Percentiles rank a stretch among this genome's conserved stretches.
phyloP scores from a whole-genome alignment of 1,140 invertebrate genomes.

The Panulirus ornatus region DNA sequence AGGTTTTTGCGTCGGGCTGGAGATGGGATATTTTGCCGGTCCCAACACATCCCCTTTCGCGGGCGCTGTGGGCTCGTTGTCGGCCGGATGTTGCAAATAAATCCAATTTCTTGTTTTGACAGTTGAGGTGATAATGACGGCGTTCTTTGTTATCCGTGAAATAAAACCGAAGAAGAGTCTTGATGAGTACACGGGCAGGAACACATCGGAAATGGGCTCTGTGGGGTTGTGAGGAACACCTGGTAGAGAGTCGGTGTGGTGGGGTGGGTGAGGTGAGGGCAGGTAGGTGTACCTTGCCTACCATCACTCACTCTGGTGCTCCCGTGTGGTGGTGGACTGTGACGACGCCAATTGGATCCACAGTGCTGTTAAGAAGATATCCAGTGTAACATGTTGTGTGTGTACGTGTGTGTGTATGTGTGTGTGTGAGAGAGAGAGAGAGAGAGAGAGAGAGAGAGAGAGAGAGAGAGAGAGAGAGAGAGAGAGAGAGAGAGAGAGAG shows the following conservation, averaged over 20 bases:
- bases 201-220: not conserved
- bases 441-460: not conserved
- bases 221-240: no score
- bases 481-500: not conserved
- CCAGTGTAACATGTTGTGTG: no score
- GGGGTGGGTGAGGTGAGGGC: no score
- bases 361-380: no score
- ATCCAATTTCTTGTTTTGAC: slow-evolving; percentile 50
- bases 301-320: no score
- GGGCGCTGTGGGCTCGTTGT: not conserved
- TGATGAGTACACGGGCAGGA: not conserved
- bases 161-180: not conserved
- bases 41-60: not conserved
- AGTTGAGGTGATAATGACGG: slow-evolving; percentile 22
- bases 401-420: no score
- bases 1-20: not conserved
- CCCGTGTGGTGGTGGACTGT: no score
- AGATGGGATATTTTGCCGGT: not conserved
- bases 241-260: no score
- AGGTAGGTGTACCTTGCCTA: no score
- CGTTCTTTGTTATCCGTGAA: slow-evolving; percentile 8
- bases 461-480: not conserved
- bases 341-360: no score
- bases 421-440: not conserved
- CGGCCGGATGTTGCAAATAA: slow-evolving; percentile 31